Evolutionary conservation across 2,797 vertebrate genomes (phyloP), one percentile per base, ranked within the genome.

Genomic region (Clarias laeviceps): DNA sequence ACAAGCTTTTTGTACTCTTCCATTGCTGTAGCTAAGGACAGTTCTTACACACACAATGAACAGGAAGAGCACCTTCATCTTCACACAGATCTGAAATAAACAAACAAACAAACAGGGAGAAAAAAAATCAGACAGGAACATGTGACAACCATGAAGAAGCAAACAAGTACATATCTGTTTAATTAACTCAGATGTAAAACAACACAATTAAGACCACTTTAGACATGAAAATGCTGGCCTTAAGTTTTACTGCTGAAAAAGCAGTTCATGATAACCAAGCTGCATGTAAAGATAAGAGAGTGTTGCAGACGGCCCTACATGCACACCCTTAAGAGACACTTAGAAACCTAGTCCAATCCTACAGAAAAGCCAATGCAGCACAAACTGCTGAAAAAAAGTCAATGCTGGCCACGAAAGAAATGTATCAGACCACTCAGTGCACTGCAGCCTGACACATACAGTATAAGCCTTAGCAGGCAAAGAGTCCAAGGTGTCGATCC

Each of bases 1-100:
- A 54, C 97, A 98, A 24, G 94, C 93, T 69, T 6, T 20, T 14
- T 84, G 77, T 40, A 98, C 92, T 83, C 88, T 94, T 82, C 97
- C 97, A 86, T 89, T 87, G 57, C 93, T 91, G 87, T 92, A 98
- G 57, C 92, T 89, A 84, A 18, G 2, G 62, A 92, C 93, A 14
- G 87, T 86, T 24, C 65, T 50, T 56, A 17, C n/a, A 68, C 88
- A 72, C 50, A 85, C 87, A 65, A 84, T 62, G 70, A 93, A 45
- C 0, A 92, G 86, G n/a, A 91, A 18, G 56, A 88, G 40, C 66
- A n/a, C 29, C 79, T 80, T 76, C 79, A 86, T 17, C 59, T 86
- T 91, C 66, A 86, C 66, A 3, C 82, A 77, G 92, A 94, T 93
- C 96, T 96, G 68, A 87, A 84, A 83, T 85, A 27, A 40, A 3